phyloP scores from a whole-genome alignment of 2,888 invertebrate species.

The Mesorhabditis spiculigera region DNA sequence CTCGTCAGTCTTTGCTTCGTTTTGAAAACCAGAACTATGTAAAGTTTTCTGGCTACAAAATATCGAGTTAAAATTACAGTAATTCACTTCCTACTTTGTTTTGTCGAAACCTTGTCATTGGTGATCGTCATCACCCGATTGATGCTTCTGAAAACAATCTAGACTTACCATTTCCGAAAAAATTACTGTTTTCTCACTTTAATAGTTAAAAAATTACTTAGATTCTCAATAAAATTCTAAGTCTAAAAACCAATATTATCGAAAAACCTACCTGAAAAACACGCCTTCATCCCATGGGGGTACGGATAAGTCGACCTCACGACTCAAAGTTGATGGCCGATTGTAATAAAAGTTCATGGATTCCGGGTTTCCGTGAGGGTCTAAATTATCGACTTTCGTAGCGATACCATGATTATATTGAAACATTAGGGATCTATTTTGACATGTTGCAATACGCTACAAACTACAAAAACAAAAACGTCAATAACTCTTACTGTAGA shows the following conservation, averaged over 20 bases:
- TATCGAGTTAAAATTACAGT: neutral
- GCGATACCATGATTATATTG: no score
- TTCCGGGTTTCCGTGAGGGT: constrained; percentile 48
- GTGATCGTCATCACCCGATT: constrained; percentile 45
- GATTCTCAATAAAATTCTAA: neutral
- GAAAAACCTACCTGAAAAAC: constrained; percentile 22
- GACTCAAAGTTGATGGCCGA: constrained; percentile 36
- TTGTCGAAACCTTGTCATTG: constrained; percentile 39
- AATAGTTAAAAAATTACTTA: neutral
- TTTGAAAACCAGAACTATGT: constrained; percentile 46
- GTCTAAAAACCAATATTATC: no score
- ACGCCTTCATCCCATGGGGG: constrained; percentile 48
- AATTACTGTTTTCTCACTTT: no score
- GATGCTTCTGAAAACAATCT: constrained; percentile 28
- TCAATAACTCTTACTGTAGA: constrained; percentile 34
- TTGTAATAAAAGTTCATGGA: constrained; percentile 48
- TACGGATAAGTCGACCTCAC: constrained; percentile 39
- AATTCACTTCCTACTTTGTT: constrained; percentile 25
- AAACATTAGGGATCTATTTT: no score
- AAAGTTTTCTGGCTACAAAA: constrained; percentile 38
- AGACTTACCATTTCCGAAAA: no score
- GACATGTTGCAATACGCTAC: no score
- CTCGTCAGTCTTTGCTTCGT: constrained; percentile 36
- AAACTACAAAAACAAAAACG: neutral
- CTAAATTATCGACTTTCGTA: constrained; percentile 16